Conservation (phyloP, 2,888 invertebrate genomes). For the Philereme transversata region DNA sequence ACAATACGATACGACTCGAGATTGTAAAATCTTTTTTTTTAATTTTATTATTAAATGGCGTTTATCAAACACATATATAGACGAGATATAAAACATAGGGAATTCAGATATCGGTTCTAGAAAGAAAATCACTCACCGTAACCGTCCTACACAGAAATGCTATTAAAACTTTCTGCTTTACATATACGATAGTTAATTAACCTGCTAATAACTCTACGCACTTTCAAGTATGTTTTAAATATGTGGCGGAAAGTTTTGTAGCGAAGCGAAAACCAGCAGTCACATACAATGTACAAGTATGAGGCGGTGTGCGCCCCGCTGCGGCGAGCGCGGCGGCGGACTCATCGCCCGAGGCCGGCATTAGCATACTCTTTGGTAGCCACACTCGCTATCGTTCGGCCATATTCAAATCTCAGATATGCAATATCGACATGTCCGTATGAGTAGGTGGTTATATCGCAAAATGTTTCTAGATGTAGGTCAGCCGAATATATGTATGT, state of each 20-base stretch:
- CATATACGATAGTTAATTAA: constrained; percentile 35
- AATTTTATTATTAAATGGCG: background rate
- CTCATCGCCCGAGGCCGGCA: constrained; percentile 54
- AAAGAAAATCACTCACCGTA: constrained; percentile 25
- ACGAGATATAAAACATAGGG: constrained; percentile 12
- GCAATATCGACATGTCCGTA: constrained; percentile 65
- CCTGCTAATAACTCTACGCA: constrained; percentile 25
- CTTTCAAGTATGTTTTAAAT: constrained; percentile 34
- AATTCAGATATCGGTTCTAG: constrained; percentile 28
- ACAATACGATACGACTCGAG: background rate
- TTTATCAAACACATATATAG: too few species aligned
- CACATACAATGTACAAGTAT: constrained; percentile 42
- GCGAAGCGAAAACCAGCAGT: constrained; percentile 33
- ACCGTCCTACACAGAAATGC: constrained; percentile 29
- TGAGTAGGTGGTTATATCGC: constrained; percentile 69
- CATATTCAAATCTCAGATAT: constrained; percentile 59
- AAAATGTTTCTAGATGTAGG: constrained; percentile 65
- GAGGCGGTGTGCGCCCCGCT: constrained; percentile 37
- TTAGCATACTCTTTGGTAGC: constrained; percentile 56
- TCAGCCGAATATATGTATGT: constrained; percentile 66
- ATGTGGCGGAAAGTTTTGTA: constrained; percentile 31
- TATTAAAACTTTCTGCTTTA: constrained; percentile 36
- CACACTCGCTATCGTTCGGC: constrained; percentile 38
- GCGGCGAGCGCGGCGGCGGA: constrained; percentile 21
- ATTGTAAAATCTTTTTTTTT: background rate